Evolutionary conservation across 2,797 vertebrate species (phyloP).

Genomic region (Xerus rutilus): DNA sequence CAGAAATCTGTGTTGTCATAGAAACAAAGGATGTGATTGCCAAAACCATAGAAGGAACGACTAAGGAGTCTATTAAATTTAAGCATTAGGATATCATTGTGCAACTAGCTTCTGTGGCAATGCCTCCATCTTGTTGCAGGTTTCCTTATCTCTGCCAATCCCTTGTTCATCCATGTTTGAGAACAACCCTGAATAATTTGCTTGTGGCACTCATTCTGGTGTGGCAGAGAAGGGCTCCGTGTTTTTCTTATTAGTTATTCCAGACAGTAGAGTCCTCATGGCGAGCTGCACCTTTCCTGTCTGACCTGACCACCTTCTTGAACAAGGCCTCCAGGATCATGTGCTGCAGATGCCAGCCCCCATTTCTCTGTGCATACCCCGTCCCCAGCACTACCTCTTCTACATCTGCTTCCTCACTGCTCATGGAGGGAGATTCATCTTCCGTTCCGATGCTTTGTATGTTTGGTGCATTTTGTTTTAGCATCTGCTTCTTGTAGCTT

Average conservation of each 20-base stretch:
- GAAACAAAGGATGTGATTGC: conserved; percentile 54
- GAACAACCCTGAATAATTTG: not conserved
- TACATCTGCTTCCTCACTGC: not conserved
- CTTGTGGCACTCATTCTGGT: not conserved
- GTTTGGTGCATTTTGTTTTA: not conserved
- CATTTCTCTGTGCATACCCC: not conserved
- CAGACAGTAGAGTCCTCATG: not conserved
- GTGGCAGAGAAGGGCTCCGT: not conserved
- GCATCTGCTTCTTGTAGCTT: not conserved
- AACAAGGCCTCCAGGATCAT: not conserved
- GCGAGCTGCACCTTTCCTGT: not conserved
- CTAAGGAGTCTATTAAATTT: not conserved
- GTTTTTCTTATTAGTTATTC: not conserved
- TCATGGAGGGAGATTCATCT: not conserved
- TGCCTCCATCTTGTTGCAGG: not conserved
- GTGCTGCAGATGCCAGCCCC: not conserved
- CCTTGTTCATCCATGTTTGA: not conserved
- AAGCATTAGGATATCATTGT: not conserved
- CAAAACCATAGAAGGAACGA: not conserved
- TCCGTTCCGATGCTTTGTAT: not conserved
- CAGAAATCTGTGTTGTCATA: conserved; percentile 32
- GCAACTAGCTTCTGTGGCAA: not conserved
- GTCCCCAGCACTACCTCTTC: not conserved
- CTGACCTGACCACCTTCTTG: not conserved
- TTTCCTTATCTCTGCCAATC: not conserved